phyloP scores from a whole-genome alignment of 2,113 vertebrate genomes.

The Mormyrus lacerda region DNA sequence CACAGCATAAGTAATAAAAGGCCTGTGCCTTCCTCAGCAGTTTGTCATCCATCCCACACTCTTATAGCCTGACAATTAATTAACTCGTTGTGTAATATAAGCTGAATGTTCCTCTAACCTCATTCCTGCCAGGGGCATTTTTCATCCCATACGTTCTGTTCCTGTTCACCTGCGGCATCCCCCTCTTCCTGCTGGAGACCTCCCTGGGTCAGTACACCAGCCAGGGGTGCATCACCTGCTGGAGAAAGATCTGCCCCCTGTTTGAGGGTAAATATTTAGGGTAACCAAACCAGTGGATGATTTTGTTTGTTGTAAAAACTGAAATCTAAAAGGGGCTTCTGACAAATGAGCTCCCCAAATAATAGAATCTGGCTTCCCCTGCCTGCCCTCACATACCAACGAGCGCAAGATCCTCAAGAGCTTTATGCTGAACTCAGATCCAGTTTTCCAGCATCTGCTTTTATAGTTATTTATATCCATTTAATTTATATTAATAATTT shows the following conservation, averaged over 20 bases:
- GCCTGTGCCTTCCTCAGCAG: not conserved
- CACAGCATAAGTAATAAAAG: not conserved
- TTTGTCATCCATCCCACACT: not conserved
- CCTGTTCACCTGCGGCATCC: conserved; percentile 63
- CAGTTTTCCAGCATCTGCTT: not conserved
- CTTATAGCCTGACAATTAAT: not conserved
- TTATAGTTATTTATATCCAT: not conserved
- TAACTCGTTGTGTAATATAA: not conserved
- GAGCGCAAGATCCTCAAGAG: not conserved
- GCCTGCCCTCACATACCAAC: not conserved
- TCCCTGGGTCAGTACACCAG: conserved; percentile 64
- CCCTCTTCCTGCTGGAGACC: conserved; percentile 61
- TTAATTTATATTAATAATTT: not conserved
- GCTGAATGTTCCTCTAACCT: not conserved
- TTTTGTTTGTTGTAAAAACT: not conserved
- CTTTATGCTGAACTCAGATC: not conserved
- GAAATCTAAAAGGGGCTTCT: not conserved
- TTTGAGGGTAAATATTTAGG: conserved; percentile 58
- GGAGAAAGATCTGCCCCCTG: conserved; percentile 66
- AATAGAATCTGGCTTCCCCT: not conserved
- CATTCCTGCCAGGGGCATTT: conserved; percentile 33
- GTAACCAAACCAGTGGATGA: not conserved
- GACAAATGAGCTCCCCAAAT: not conserved
- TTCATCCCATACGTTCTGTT: conserved; percentile 65
- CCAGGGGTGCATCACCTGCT: conserved; percentile 63